These are phyloP conservation scores for Ornithoptera priamus DNA, from an alignment of 2,888 invertebrate genomes.

Conservation along the genomic window DNA sequence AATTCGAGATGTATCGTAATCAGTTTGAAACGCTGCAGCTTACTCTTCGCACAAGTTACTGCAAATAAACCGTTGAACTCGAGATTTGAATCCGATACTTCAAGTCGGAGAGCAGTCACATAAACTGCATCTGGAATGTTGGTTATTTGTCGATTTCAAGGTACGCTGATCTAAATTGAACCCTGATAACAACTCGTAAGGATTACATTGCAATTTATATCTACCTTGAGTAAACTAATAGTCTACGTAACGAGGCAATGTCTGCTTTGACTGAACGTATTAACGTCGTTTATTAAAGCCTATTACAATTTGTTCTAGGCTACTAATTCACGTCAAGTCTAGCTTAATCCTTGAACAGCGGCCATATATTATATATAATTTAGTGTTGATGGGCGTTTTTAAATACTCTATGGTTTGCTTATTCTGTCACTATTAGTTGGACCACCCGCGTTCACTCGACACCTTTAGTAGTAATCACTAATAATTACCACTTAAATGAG, in stretches of 20 bases:
- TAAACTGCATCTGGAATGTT: conserved; percentile 15
- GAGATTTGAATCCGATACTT: conserved; percentile 17
- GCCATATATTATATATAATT: conserved; percentile 46
- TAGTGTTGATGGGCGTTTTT: conserved; percentile 36
- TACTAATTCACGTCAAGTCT: conserved; percentile 34
- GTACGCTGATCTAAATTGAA: background rate
- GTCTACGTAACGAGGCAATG: conserved; percentile 1
- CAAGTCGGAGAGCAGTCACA: conserved; percentile 10
- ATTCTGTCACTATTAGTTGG: conserved; percentile 37
- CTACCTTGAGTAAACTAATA: background rate
- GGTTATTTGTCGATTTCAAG: background rate
- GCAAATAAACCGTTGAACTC: conserved; percentile 1
- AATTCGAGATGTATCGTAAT: background rate
- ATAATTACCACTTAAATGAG: background rate
- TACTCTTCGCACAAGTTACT: background rate
- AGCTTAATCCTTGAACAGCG: conserved; percentile 35
- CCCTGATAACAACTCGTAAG: background rate
- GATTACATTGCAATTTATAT: background rate
- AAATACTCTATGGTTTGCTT: conserved; percentile 38
- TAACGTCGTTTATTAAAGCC: conserved; percentile 16
- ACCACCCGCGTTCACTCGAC: conserved; percentile 34
- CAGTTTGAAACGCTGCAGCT: conserved; percentile 1
- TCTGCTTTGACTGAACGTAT: conserved; percentile 1
- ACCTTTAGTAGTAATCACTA: too few relatives aligned
- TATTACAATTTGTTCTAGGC: conserved; percentile 1